These are phyloP conservation scores for Coilia nasus DNA, from an alignment of 2,797 vertebrate species.

Conservation along the genomic window DNA sequence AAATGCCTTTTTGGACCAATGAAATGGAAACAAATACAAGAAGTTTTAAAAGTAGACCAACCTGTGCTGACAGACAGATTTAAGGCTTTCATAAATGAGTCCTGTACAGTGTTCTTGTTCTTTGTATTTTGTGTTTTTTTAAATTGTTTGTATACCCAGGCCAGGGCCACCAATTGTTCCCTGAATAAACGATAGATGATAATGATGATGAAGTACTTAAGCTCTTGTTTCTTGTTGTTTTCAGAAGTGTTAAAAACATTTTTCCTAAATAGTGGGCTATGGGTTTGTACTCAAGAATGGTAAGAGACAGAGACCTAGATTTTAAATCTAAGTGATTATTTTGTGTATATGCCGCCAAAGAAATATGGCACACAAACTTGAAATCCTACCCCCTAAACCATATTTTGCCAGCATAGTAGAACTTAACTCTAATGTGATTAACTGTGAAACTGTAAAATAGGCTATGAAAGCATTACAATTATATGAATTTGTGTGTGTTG, in stretches of 20 bases:
- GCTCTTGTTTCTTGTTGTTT: no score
- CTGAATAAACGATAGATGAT: no score
- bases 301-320: background rate
- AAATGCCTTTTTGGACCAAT: no score
- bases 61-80: no score
- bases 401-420: background rate
- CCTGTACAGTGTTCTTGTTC: no score
- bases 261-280: background rate
- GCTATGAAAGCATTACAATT: background rate
- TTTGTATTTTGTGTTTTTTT: no score
- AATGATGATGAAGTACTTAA: background rate
- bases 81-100: no score
- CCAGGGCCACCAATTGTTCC: no score
- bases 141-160: no score
- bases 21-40: no score
- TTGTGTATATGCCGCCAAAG: background rate
- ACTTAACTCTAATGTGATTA: background rate
- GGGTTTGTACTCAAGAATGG: background rate
- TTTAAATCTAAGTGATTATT: background rate
- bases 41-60: no score
- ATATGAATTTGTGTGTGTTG: background rate
- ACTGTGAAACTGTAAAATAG: background rate
- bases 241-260: background rate
- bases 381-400: background rate
- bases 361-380: background rate